Conservation (phyloP, 2,113 vertebrate genomes). For the Labeo catla region DNA sequence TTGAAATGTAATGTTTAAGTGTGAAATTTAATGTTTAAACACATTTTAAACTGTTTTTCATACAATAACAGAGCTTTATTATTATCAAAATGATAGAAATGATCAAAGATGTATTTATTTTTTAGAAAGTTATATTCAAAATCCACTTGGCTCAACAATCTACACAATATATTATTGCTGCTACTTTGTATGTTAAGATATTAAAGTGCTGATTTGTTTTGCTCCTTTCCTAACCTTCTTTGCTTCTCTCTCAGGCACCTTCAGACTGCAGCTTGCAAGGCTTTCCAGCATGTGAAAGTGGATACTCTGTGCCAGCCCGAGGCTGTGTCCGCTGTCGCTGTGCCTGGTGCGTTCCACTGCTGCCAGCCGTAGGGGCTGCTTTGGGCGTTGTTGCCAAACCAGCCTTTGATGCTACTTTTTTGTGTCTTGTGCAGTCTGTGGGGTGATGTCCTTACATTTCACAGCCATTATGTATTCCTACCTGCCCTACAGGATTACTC, state of each 20-base stretch:
- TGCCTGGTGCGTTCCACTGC: slow-evolving; percentile 83
- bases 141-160: neutral
- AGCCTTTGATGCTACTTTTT: slow-evolving; percentile 14
- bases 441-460: neutral
- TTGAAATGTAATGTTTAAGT: neutral
- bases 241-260: slow-evolving; percentile 80
- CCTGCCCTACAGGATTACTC: neutral
- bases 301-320: slow-evolving; percentile 93
- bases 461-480: slow-evolving; percentile 4
- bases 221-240: neutral
- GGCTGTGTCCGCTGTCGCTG: slow-evolving; percentile 83
- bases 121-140: neutral
- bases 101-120: neutral
- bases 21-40: no score
- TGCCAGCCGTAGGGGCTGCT: neutral
- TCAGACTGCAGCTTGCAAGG: slow-evolving; percentile 86
- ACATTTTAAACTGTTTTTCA: neutral
- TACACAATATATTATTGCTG: neutral
- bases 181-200: neutral
- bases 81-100: no score
- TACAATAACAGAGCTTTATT: neutral
- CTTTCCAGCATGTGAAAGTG: slow-evolving; percentile 95
- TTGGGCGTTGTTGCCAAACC: neutral
- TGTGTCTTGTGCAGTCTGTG: neutral
- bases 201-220: neutral